These are phyloP conservation scores for Zaprionus lineosus DNA, from an alignment of 2,888 invertebrate genomes.

Conservation along the genomic window DNA sequence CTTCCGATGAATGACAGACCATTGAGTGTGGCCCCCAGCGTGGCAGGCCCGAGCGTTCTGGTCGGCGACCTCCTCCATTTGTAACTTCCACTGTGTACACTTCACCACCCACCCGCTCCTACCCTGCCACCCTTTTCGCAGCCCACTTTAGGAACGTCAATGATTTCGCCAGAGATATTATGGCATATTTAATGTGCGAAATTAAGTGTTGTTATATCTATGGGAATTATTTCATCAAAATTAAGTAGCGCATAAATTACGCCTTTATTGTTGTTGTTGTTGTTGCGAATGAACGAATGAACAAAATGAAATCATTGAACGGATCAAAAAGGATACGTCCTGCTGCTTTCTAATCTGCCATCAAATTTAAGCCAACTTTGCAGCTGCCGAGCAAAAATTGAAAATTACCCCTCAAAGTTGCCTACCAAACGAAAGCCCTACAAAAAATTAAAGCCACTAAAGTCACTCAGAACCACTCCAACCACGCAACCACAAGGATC, in stretches of 20 bases:
- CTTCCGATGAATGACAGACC: constrained; percentile 72
- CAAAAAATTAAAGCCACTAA: neutral
- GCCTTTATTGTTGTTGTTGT: constrained; percentile 26
- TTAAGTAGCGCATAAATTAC: constrained; percentile 74
- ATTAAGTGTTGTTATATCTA: constrained; percentile 74
- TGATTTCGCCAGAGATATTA: constrained; percentile 43
- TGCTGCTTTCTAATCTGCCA: constrained; percentile 17
- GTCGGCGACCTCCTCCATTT: no score
- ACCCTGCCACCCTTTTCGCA: neutral
- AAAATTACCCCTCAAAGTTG: constrained; percentile 33
- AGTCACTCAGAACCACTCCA: neutral
- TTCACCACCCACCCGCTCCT: neutral
- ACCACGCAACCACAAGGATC: constrained; percentile 50
- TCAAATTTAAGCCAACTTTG: constrained; percentile 11
- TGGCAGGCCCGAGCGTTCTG: constrained; percentile 7
- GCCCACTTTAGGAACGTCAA: constrained; percentile 8
- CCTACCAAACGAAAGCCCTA: constrained; percentile 20
- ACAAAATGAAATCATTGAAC: constrained; percentile 24
- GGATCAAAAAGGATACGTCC: constrained; percentile 6
- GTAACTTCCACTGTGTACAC: no score
- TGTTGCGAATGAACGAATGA: constrained; percentile 16
- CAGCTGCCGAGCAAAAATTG: constrained; percentile 18
- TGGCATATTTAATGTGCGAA: constrained; percentile 75
- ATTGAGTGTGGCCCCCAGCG: constrained; percentile 47
- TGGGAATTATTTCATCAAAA: constrained; percentile 71